These are phyloP conservation scores for Lepidurus arcticus DNA, from an alignment of 1,140 invertebrate genomes.

Conservation along the genomic window DNA sequence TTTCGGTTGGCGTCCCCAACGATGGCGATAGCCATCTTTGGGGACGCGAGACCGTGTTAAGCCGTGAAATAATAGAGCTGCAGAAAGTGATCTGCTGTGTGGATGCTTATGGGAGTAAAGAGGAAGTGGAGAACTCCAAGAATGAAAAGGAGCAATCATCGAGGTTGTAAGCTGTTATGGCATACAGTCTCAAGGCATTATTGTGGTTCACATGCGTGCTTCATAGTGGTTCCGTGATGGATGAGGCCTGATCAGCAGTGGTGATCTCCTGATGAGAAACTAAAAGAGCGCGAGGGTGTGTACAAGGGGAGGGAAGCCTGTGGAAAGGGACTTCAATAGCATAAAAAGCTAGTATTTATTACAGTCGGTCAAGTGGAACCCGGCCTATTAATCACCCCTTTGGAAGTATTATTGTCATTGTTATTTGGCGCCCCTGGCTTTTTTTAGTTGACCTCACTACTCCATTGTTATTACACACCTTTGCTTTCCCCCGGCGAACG, in stretches of 20 bases:
- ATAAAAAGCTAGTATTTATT: background rate
- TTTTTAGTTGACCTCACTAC: background rate
- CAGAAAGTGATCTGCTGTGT: too few relatives aligned
- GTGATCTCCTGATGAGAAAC: background rate
- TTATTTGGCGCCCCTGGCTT: background rate
- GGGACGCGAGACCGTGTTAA: too few relatives aligned
- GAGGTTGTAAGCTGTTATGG: too few relatives aligned
- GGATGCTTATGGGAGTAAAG: too few relatives aligned
- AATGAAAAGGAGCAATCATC: too few relatives aligned
- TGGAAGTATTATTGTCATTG: conserved; percentile 1
- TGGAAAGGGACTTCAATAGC: too few relatives aligned
- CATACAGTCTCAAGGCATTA: too few relatives aligned
- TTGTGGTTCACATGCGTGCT: background rate
- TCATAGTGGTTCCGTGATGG: background rate
- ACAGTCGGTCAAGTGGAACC: background rate
- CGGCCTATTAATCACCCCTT: background rate
- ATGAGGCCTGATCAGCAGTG: background rate
- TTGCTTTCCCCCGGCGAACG: background rate
- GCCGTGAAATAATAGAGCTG: too few relatives aligned
- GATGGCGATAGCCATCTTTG: too few relatives aligned
- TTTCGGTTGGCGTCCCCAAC: background rate
- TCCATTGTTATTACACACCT: background rate
- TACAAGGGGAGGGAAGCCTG: background rate
- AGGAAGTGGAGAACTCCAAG: too few relatives aligned
- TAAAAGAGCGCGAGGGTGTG: background rate